phyloP scores from a whole-genome alignment of 2,888 invertebrate genomes.

The Limnephilus auricula region DNA sequence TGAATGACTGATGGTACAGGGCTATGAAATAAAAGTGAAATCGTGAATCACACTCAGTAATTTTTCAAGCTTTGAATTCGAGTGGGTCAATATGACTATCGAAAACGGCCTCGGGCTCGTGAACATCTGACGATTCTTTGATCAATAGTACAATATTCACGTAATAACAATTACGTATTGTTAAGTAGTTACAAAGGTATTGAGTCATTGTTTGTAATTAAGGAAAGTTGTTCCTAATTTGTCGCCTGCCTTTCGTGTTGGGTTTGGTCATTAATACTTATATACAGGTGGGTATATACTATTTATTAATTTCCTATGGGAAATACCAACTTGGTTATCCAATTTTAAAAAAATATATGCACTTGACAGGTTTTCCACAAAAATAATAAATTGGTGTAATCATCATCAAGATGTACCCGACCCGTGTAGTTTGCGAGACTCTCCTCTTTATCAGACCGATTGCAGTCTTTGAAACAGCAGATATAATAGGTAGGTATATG shows the following conservation, averaged over 20 bases:
- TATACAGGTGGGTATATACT: neutral
- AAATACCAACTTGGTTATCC: neutral
- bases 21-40: slow-evolving; percentile 34
- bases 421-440: neutral
- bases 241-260: neutral
- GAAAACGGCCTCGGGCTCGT: neutral
- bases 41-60: neutral
- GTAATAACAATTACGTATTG: neutral
- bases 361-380: neutral
- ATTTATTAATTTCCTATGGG: neutral
- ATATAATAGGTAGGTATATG: neutral
- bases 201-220: neutral
- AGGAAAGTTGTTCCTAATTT: neutral
- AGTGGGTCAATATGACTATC: slow-evolving; percentile 8
- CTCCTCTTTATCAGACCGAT: too few species aligned
- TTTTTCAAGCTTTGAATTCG: neutral
- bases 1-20: slow-evolving; percentile 15
- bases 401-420: too few species aligned
- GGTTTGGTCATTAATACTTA: neutral
- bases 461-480: neutral
- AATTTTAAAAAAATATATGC: neutral
- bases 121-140: slow-evolving; percentile 4
- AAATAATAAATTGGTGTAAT: neutral
- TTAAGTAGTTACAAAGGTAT: neutral
- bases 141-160: neutral